phyloP scores from a whole-genome alignment of 2,113 vertebrate genomes.

The Passer montanus region DNA sequence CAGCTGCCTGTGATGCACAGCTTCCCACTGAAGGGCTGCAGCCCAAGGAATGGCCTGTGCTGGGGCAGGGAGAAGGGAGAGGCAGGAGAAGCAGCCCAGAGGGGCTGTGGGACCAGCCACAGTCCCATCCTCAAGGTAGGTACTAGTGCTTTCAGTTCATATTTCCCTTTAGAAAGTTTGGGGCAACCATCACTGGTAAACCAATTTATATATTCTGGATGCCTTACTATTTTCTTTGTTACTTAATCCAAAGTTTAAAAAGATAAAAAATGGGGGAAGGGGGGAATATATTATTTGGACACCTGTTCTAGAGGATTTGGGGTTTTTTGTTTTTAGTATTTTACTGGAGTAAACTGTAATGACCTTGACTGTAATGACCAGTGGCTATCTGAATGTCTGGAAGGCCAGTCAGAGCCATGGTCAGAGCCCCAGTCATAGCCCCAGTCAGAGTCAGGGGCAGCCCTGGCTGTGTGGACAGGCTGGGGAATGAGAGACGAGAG shows the following conservation, averaged over 20 bases:
- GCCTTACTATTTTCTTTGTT: not conserved
- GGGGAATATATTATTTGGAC: not conserved
- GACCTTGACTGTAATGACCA: not conserved
- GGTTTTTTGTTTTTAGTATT: not conserved
- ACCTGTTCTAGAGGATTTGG: not conserved
- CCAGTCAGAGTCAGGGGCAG: not conserved
- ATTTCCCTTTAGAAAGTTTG: not conserved
- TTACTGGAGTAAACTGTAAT: not conserved
- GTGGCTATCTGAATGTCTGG: not conserved
- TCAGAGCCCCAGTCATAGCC: too few species aligned
- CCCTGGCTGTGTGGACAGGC: not conserved
- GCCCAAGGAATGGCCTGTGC: not conserved
- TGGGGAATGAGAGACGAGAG: not conserved
- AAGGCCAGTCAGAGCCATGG: not conserved
- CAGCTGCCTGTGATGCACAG: not conserved
- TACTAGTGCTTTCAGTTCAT: not conserved
- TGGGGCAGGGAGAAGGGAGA: not conserved
- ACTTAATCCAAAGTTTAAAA: not conserved
- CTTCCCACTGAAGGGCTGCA: not conserved
- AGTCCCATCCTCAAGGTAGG: fast-evolving
- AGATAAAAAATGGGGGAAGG: not conserved
- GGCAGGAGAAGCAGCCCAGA: not conserved
- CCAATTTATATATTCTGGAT: not conserved
- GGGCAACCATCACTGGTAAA: not conserved
- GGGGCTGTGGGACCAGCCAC: not conserved